Conservation (phyloP, 2,113 vertebrate genomes). For the human region DNA sequence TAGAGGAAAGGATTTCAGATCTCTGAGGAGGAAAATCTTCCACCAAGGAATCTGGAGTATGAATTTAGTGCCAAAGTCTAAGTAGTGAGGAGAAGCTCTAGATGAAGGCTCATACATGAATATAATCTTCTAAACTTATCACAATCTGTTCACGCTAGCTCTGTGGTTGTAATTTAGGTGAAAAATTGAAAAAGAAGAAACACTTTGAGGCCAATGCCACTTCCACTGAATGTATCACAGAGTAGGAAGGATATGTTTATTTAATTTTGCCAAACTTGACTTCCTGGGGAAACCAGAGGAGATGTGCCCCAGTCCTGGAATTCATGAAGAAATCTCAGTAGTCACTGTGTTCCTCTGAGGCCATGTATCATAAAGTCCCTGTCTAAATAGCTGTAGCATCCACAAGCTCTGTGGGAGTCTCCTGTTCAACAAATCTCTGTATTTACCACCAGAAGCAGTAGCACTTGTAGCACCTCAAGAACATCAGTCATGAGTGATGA, state of each 20-base stretch:
- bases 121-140: neutral
- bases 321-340: neutral
- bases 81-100: neutral
- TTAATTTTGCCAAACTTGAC: neutral
- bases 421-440: neutral
- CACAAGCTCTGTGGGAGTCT: neutral
- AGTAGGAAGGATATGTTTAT: neutral
- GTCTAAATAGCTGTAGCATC: neutral
- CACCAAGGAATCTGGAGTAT: neutral
- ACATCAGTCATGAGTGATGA: neutral
- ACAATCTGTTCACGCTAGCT: rapidly evolving
- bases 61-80: neutral
- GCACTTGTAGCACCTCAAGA: neutral
- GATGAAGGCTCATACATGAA: neutral
- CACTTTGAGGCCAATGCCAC: neutral
- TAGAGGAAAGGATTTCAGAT: neutral
- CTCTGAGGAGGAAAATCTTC: neutral
- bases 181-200: neutral
- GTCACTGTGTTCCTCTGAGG: neutral
- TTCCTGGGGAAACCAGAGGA: neutral
- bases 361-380: neutral
- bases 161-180: neutral
- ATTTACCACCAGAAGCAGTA: neutral
- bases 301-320: neutral
- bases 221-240: neutral